phyloP scores from a whole-genome alignment of 2,888 invertebrate species.

The Dasysyrphus tricinctus region DNA sequence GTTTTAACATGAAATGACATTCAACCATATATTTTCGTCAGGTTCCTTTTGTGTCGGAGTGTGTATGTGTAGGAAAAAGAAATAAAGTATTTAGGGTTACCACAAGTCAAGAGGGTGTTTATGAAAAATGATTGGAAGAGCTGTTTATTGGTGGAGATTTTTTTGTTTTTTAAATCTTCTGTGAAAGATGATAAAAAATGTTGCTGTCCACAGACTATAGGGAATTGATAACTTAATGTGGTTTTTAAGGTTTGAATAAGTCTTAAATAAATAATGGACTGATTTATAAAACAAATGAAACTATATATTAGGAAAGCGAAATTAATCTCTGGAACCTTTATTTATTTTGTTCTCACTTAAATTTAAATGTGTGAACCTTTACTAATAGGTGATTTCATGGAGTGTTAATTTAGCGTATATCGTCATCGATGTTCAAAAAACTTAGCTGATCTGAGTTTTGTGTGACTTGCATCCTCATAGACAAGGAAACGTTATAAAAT shows the following conservation, averaged over 20 bases:
- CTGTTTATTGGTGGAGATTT: neutral
- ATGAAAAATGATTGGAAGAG: constrained; percentile 7
- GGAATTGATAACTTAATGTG: neutral
- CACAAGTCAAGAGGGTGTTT: constrained; percentile 34
- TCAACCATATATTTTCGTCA: constrained; percentile 29
- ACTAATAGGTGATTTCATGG: no score
- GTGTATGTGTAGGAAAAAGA: neutral
- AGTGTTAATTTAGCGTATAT: no score
- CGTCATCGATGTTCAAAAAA: no score
- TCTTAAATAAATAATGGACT: neutral
- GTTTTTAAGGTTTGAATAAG: neutral
- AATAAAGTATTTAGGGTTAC: constrained; percentile 19
- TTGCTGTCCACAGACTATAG: neutral
- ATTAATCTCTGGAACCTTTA: neutral
- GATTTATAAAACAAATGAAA: neutral
- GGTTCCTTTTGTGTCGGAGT: neutral
- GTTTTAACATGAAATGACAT: constrained; percentile 46
- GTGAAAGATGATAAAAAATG: neutral
- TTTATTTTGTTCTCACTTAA: no score
- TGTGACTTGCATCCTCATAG: no score
- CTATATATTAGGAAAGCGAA: neutral
- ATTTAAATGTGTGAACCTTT: no score
- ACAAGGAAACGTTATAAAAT: no score
- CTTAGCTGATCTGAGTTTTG: no score
- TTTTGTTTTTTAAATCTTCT: neutral